Base-by-base conservation (phyloP, 2,888 invertebrate species). In the Xestia ashworthii region DNA sequence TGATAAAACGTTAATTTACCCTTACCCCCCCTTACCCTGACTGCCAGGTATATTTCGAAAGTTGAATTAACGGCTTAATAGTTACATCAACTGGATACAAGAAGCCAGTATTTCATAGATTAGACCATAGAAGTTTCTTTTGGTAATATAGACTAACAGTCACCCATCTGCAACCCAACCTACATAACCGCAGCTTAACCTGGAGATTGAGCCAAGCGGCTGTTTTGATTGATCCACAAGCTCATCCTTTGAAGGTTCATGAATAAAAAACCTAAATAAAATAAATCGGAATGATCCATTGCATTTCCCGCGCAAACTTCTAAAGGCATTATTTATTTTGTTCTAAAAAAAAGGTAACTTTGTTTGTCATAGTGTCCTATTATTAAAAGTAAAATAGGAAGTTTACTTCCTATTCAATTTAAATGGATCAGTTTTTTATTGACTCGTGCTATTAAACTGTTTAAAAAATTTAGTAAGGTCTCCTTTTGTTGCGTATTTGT, bases 361-460 rank as follows among this genome's bases (percentile, higher is more conserved):
- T 25, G n/a, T 72, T n/a, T 46, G 14, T n/a, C 71, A 67, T 75
- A 0, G 19, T n/a, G 1, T 68, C 68, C 68, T 72, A 68, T 83
- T 74, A 72, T 77, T 68, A 67, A 65, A 32, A 66, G 8, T 75
- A 22, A 76, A 62, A 62, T 75, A 76, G 82, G 89, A 88, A 88
- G 71, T 76, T 9, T 14, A 74, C 64, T 88, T 85, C 83, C 79
- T 82, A 11, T 16, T 60, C 22, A 44, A 44, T 74, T 80, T 69
- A 22, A 69, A 77, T 81, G 38, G 68, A 80, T 55, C 22, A 66
- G 19, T 83, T 85, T 85, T 87, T 87, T 87, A 44, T 58, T 25
- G 12, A 11, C 46, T 25, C 5, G 48, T 69, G 32, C 74, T 76
- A 44, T 65, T 67, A 60, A 66, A 75, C 50, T 55, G 46, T 60